These are phyloP conservation scores for Aphelinus atriplicis DNA, from an alignment of 1,140 invertebrate species.

Conservation along the genomic window DNA sequence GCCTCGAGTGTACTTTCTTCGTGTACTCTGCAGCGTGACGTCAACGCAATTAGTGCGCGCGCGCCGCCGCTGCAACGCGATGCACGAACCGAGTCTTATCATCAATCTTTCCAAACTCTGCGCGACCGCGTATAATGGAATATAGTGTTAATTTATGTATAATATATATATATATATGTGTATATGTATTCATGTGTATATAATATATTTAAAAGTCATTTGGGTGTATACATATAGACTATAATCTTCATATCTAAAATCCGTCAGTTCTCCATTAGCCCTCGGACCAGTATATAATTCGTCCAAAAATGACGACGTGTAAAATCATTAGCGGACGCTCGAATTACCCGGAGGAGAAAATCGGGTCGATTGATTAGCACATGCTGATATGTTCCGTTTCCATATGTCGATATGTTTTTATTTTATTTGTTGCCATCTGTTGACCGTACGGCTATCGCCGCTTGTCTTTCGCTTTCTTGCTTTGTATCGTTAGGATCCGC, in stretches of 20 bases:
- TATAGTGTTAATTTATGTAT: background rate
- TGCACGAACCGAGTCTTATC: background rate
- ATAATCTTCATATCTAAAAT: background rate
- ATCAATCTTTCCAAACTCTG: no score
- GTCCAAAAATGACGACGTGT: constrained; percentile 1
- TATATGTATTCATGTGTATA: constrained; percentile 4
- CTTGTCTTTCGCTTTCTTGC: no score
- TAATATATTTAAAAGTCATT: constrained; percentile 9
- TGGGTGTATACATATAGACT: constrained; percentile 6
- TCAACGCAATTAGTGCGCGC: background rate
- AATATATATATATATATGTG: constrained; percentile 15
- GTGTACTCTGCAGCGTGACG: background rate
- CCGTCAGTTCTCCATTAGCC: background rate
- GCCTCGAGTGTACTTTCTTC: background rate
- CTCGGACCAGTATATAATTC: background rate
- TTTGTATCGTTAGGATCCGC: no score
- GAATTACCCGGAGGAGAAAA: no score
- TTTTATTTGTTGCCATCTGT: no score
- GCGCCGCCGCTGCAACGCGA: no score
- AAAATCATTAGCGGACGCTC: no score
- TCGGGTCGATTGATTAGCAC: no score
- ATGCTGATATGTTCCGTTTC: no score
- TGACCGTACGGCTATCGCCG: no score
- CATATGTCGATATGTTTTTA: no score
- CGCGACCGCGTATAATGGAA: no score